These are phyloP conservation scores for Vesta saturnalis DNA, from an alignment of 2,888 invertebrate genomes.

Conservation along the genomic window DNA sequence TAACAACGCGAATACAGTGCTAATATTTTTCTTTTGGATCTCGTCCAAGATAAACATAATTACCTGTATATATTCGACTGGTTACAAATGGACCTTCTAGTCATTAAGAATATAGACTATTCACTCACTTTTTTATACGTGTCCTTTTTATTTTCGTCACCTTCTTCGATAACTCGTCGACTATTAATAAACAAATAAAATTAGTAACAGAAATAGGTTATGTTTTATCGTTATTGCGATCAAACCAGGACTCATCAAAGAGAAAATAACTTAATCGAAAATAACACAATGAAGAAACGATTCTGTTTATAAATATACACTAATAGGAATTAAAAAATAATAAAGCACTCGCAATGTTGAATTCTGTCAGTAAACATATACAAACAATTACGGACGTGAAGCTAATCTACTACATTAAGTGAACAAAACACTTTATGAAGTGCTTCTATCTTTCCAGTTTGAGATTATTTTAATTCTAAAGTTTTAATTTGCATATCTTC, in stretches of 20 bases:
- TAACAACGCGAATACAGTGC: constrained; percentile 11
- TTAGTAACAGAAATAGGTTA: neutral
- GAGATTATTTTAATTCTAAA: too few species aligned
- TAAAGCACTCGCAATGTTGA: too few species aligned
- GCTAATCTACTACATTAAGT: too few species aligned
- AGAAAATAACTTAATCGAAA: neutral
- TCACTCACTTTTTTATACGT: neutral
- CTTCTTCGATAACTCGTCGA: neutral
- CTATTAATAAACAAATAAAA: constrained; percentile 1
- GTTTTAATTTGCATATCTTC: too few species aligned
- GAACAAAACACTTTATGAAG: too few species aligned
- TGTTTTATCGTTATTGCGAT: neutral
- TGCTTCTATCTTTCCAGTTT: too few species aligned
- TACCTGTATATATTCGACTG: constrained; percentile 32
- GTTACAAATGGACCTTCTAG: constrained; percentile 4
- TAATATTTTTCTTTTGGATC: constrained; percentile 31
- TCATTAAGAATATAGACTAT: constrained; percentile 4
- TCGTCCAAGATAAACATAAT: constrained; percentile 32
- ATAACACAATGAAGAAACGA: neutral
- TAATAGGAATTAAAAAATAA: too few species aligned
- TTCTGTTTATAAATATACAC: neutral
- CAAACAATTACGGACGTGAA: too few species aligned
- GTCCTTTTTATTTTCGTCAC: neutral
- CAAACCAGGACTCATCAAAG: neutral
- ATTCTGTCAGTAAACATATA: too few species aligned